Evolutionary conservation across 2,888 invertebrate species (phyloP), one percentile per base, ranked within the genome.

Genomic region (Uropetala carovei): DNA sequence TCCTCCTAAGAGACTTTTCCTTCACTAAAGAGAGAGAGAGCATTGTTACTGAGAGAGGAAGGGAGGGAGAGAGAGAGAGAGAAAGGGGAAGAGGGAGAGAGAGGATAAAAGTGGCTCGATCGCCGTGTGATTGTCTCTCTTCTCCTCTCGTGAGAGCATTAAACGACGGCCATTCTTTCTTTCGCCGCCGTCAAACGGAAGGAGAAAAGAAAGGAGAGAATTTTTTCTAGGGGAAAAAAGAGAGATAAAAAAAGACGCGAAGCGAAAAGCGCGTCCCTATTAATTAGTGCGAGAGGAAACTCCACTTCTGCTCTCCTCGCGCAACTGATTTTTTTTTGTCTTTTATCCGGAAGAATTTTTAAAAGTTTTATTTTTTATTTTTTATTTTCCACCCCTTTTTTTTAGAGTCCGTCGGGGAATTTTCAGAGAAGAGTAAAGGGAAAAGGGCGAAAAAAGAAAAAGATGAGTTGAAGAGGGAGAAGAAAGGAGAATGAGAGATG

Each of bases 101-200:
- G 13, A 30, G 82, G 16, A 43, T 11, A 5, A 13, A 9, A 18
- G 18, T n/a, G 89, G n/a, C 64, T 89, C 43, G 64, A 89, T 89
- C 64, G 89, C 64, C 64, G 89, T 4, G 43, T 89, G 89, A 64
- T 89, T 89, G 64, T 89, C 89, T 89, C 64, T 89, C 64, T 64
- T 60, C 89, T 89, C 43, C 89, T 10, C 27, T 86, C 85, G 59
- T 27, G 85, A 86, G 4, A 13, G 89, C 64, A 64, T 89, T 89
- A 89, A 89, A 56, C 64, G 30, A 30, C 11, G 18, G 7, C 64
- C 89, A 64, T 64, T 64, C 64, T 60, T 89, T 68, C 56, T 57
- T 43, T 10, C 60, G 56, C 30, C 30, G 60, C 16, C 89, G 16
- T 56, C 64, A 57, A 43, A 57, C 56, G 30, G 56, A 64, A 64